These are phyloP conservation scores for Dryomyza anilis DNA, from an alignment of 2,888 invertebrate genomes.

Conservation along the genomic window DNA sequence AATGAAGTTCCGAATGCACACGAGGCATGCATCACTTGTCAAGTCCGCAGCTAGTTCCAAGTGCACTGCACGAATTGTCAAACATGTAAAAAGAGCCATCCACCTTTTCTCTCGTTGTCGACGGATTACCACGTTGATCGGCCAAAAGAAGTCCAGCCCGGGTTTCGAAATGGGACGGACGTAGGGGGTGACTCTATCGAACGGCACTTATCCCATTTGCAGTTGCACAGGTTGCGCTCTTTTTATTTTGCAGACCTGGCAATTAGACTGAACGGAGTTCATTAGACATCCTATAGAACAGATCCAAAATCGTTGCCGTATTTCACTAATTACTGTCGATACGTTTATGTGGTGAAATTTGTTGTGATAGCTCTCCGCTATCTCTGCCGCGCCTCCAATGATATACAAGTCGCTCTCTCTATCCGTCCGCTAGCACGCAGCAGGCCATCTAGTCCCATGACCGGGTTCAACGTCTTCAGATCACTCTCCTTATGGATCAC, in stretches of 20 bases:
- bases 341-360: not conserved
- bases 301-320: not conserved
- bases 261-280: not conserved
- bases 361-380: not conserved
- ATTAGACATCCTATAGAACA: not conserved
- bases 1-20: no score
- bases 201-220: no score
- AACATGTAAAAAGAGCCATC: not conserved
- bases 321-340: not conserved
- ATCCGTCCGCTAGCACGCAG: not conserved
- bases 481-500: not conserved
- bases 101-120: no score
- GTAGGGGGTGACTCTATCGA: no score
- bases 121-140: no score
- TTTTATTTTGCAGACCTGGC: no score
- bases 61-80: no score
- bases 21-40: no score
- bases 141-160: no score
- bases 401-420: not conserved
- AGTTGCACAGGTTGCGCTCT: no score
- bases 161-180: no score
- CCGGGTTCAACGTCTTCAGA: not conserved
- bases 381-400: not conserved
- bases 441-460: not conserved
- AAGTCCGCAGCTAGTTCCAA: no score